Conservation (phyloP, 1,140 invertebrate species). For the Tetraneura akinire region DNA sequence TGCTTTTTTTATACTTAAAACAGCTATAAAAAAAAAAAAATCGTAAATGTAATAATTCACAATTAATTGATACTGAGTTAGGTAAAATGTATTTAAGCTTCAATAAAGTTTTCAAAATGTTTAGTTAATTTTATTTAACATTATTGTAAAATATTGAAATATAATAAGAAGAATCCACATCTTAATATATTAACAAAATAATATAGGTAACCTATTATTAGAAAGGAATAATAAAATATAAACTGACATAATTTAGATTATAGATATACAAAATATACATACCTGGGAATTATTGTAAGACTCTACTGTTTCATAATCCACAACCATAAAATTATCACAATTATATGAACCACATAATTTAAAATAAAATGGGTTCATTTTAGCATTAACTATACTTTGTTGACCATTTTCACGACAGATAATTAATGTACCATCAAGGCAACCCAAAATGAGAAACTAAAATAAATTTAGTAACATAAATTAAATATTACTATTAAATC, state of each 20-base stretch:
- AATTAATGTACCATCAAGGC: slow-evolving; percentile 34
- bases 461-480: slow-evolving; percentile 4
- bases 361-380: slow-evolving; percentile 26
- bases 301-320: slow-evolving; percentile 20
- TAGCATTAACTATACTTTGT: slow-evolving; percentile 38
- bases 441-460: slow-evolving; percentile 35
- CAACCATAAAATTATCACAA: slow-evolving; percentile 42
- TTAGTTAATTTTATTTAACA: too few species aligned
- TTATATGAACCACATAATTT: slow-evolving; percentile 48
- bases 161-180: too few species aligned
- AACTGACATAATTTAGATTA: too few species aligned
- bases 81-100: too few species aligned
- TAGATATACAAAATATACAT: neutral
- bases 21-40: too few species aligned
- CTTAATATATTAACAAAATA: neutral
- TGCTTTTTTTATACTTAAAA: too few species aligned
- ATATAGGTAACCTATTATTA: too few species aligned
- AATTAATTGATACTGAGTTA: too few species aligned
- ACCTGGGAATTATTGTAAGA: slow-evolving; percentile 26
- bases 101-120: too few species aligned
- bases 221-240: too few species aligned
- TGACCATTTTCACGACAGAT: slow-evolving; percentile 29
- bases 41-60: too few species aligned
- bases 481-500: neutral
- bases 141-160: too few species aligned